These are phyloP conservation scores for Gyrodactylus salaris DNA, from an alignment of 1,140 invertebrate genomes.

Conservation along the genomic window DNA sequence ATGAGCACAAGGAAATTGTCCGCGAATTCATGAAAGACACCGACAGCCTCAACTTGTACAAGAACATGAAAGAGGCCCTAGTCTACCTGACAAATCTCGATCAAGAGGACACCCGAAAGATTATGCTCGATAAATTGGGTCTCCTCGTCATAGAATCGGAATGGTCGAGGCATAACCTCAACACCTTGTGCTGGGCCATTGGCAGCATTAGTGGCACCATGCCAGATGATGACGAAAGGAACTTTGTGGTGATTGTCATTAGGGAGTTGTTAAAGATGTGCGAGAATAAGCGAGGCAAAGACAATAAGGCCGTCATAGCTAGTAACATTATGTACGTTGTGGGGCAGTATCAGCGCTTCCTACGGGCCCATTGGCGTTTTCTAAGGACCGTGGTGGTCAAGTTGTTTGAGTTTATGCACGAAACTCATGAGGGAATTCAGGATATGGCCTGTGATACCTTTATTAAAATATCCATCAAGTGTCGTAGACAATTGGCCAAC, in stretches of 20 bases:
- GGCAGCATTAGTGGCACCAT: conserved; percentile 94
- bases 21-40: conserved; percentile 99
- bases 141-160: conserved; percentile 94
- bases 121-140: conserved; percentile 93
- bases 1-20: conserved; percentile 97
- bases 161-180: conserved; percentile 99
- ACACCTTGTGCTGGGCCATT: conserved; percentile 36
- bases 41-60: conserved; percentile 93
- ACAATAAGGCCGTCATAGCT: conserved; percentile 98
- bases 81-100: conserved; percentile 96
- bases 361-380: conserved; percentile 98
- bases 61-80: conserved; percentile 93
- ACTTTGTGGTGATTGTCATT: conserved; percentile 93
- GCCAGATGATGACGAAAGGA: conserved; percentile 93
- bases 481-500: conserved; percentile 66
- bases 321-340: conserved; percentile 99
- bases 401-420: conserved; percentile 99
- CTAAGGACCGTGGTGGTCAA: conserved; percentile 99
- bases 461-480: conserved; percentile 98
- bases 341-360: conserved; percentile 88
- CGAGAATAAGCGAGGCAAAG: conserved; percentile 95
- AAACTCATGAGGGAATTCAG: conserved; percentile 85
- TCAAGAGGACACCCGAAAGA: conserved; percentile 65
- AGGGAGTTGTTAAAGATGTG: conserved; percentile 69
- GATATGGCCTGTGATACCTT: conserved; percentile 99